Evolutionary conservation across 1,140 invertebrate genomes (phyloP), one percentile per base, ranked within the genome.

Genomic region (Temnothorax nylanderi): DNA sequence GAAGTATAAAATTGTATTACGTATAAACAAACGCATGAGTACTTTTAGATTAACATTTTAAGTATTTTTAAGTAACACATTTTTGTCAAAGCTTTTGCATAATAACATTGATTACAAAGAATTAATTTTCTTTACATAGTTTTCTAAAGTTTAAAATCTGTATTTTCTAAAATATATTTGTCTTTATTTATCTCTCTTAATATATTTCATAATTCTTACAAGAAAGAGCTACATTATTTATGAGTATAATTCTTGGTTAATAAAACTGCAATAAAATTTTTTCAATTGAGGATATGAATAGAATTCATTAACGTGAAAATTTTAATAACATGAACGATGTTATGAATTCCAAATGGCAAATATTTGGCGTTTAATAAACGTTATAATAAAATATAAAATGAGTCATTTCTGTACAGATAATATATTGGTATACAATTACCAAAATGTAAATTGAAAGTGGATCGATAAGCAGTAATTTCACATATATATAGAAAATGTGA

Each of bases 361-460:
- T 81, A 56, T 81, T 81, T 81, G 37, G 37, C 37, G 44, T 71
- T 81, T 81, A 81, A 81, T 69, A 54, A 81, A 69, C 34, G 21
- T 81, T 81, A 26, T 26, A 81, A 81, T 71, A 81, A 81, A 71
- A 81, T 71, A 56, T 81, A 69, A 32, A 56, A 81, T 65, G 51
- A 69, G 37, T 18, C 34, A 71, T 81, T 81, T 81, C 65, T 47
- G 13, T 56, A 56, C 21, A 81, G 41, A 62, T 80, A 69, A 81
- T 81, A 67, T 54, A 80, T 81, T 81, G 47, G 49, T 4, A 18
- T 69, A 81, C 16, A 69, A 69, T 81, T 69, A 81, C 21, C 49
- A 47, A 54, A 58, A 67, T 80, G 60, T 49, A 67, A 80, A 81
- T 81, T 69, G 34, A 69, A 69, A 69, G 16, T 69, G 47, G 34